phyloP scores from a whole-genome alignment of 2,113 vertebrate species.

The Nibea albiflora region DNA sequence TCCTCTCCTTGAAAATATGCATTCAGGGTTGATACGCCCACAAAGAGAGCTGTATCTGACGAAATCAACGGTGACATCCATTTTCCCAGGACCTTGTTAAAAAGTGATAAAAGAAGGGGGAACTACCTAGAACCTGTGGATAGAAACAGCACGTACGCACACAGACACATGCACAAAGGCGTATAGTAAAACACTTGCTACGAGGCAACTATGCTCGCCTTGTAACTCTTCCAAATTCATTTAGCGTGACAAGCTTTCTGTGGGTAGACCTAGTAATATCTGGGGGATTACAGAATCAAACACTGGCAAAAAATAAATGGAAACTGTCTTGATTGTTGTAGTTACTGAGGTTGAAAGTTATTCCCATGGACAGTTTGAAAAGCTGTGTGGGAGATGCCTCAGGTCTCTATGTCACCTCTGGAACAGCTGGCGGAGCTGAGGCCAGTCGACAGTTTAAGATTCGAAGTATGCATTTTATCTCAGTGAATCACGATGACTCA shows the following conservation, averaged over 20 bases:
- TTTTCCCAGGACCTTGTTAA: slow-evolving; percentile 26
- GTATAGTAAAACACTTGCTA: slow-evolving; percentile 5
- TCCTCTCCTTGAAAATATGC: slow-evolving; percentile 29
- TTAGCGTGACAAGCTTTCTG: slow-evolving; percentile 35
- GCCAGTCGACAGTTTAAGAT: not conserved
- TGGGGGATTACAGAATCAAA: slow-evolving; percentile 47
- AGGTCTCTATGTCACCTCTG: not conserved
- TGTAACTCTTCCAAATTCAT: slow-evolving; percentile 37
- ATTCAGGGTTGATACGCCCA: slow-evolving; percentile 1
- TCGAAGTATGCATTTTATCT: slow-evolving; percentile 1
- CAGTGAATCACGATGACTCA: not conserved
- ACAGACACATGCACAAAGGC: not conserved
- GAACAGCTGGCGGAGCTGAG: slow-evolving; percentile 16
- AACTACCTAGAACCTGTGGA: not conserved
- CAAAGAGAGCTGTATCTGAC: slow-evolving; percentile 27
- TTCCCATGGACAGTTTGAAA: slow-evolving; percentile 1
- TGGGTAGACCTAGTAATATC: slow-evolving; percentile 34
- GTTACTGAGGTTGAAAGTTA: slow-evolving; percentile 1
- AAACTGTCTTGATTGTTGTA: slow-evolving; percentile 27
- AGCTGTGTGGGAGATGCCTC: not conserved
- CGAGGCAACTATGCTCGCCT: not conserved
- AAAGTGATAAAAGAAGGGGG: slow-evolving; percentile 8
- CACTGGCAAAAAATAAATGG: slow-evolving; percentile 22
- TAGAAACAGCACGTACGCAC: slow-evolving; percentile 5
- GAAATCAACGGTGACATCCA: slow-evolving; percentile 23